Evolutionary conservation across 2,888 invertebrate species (phyloP), one percentile per base, ranked within the genome.

Genomic region (Blera fallax): DNA sequence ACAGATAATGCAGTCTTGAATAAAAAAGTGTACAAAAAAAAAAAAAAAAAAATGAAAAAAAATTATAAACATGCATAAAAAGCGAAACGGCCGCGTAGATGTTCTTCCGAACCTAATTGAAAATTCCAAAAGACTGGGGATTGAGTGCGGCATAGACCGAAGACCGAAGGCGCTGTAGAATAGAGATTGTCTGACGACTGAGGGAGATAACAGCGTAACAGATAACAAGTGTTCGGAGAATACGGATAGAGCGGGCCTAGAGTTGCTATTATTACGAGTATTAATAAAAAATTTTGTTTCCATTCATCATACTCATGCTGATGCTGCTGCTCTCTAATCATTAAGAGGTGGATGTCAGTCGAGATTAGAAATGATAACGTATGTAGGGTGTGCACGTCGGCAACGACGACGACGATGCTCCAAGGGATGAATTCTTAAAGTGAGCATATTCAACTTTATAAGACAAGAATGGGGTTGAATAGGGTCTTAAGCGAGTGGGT

Each of bases 341-440:
- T 74, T 65, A 24, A 74, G 69, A 84, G 84, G 84, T 84, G 84
- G 79, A 79, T 70, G 84, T 79, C 84, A 76, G 69, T 16, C 65
- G 32, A 84, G 84, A 84, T 84, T 84, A 79, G 34, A 62, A 45
- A 27, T 56, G 11, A 69, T 37, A 40, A 34, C 50, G 56, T 45
- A 24, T 50, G 34, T 24, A 18, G 50, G 76, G 70, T 58, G 64
- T 54, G 34, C 24, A 29, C 16, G n/a, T n/a, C n/a, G n/a, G n/a
- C n/a, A n/a, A n/a, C n/a, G 27, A 27, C 6, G 29, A 29, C 21
- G 62, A n/a, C 45, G 27, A 52, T 18, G 32, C 8, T 40, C 34
- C n/a, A 65, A 45, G 64, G 74, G 56, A 54, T 64, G 73, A 37
- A 27, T n/a, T 37, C 37, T n/a, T 24, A 11, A 29, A 48, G 21